Percentiles rank a stretch among this genome's conserved stretches.
Conservation (phyloP, 2,113 vertebrate species). For the Hemicordylus capensis region DNA sequence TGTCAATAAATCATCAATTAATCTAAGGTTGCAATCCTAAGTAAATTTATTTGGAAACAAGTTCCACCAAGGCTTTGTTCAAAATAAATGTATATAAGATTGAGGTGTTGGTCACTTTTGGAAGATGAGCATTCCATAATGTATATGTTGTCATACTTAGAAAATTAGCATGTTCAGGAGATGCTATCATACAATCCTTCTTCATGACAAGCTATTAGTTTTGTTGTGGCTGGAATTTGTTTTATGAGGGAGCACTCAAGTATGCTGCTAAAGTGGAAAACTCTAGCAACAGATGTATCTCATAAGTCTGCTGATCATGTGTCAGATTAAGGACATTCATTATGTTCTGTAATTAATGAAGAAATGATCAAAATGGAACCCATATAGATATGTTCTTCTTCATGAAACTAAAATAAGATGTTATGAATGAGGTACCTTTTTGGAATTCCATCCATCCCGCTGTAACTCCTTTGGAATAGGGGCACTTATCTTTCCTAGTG, state of each 20-base stretch:
- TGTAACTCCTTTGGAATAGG: no score
- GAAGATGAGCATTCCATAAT: slow-evolving; percentile 38
- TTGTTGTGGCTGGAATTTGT: not conserved
- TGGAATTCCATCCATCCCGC: no score
- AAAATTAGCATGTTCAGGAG: not conserved
- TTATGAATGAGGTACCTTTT: no score
- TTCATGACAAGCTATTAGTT: not conserved
- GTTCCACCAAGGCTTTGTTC: no score
- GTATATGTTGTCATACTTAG: slow-evolving; percentile 35
- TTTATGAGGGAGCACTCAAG: not conserved
- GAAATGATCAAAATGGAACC: no score
- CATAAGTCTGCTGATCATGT: not conserved
- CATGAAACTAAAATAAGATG: no score
- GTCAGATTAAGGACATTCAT: not conserved
- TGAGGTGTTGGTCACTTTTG: not conserved
- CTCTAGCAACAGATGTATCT: not conserved
- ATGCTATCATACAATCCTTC: not conserved
- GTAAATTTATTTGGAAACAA: not conserved
- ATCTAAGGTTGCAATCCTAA: slow-evolving; percentile 9
- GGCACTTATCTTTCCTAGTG: no score
- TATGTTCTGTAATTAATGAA: no score
- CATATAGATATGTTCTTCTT: no score
- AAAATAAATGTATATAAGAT: slow-evolving; percentile 12
- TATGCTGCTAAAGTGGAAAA: not conserved
- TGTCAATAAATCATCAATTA: slow-evolving; percentile 31